Base-by-base conservation (phyloP, 2,113 vertebrate species). In the Oriolus oriolus region DNA sequence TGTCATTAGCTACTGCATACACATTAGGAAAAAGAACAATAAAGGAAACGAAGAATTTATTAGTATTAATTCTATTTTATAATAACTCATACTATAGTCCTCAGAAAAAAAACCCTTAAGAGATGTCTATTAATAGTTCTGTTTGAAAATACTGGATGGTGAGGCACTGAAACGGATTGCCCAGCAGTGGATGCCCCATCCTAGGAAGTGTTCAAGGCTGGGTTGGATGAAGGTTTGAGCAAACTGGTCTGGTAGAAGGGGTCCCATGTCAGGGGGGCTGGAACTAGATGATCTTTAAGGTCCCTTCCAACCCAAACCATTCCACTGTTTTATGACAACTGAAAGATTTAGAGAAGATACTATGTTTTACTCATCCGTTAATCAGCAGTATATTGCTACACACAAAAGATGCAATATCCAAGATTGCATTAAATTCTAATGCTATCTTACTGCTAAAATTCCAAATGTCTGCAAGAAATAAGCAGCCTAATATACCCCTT, bases 341-440 rank as follows among this genome's bases (percentile, higher is more conserved):
- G 27, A 76, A 96, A 82, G n/a, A 39, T 66, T 31, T 66, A 44
- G n/a, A 80, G 41, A 82, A 91, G 30, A 26, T n/a, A 4, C 2
- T 0, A 9, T 41, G 10, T 49, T 75, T 57, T 65, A 39, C 6
- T 73, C 57, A 39, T 6, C 28, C 60, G 24, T 16, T 57, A 73
- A 57, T 75, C 49, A 85, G 17, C 26, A n/a, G 6, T n/a, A 22
- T 45, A 20, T 50, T 68, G 16, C 31, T 80, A 19, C 56, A 45
- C 2, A 19, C 2, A 54, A 41, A 73, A 80, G 7, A 66, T 47
- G 11, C 18, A 56, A 59, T 49, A 91, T 61, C 12, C 0, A 24
- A 75, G n/a, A 57, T 10, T 24, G 7, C 65, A 87, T 68, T 87
- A 89, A 95, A 94, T 91, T 92, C 71, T 59, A 69, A 24, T 76